Conservation (phyloP, 2,888 invertebrate species). For the Leptopilina myrica region DNA sequence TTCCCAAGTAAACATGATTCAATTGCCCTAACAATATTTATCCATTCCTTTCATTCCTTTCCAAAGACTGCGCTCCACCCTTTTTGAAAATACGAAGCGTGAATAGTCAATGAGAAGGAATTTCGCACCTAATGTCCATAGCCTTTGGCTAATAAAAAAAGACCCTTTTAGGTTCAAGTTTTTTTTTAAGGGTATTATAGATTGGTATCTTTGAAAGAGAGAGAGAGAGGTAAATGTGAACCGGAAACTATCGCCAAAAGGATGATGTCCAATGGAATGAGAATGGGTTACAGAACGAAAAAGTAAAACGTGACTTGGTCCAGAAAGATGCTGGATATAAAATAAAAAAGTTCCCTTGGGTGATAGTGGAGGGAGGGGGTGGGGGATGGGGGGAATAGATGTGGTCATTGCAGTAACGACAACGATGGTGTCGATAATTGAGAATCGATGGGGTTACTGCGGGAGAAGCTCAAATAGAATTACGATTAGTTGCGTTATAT, state of each 20-base stretch:
- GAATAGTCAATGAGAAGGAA: background rate
- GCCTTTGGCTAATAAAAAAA: background rate
- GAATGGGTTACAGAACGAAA: background rate
- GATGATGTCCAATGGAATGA: background rate
- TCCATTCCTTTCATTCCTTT: background rate
- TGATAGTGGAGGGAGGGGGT: too few species aligned
- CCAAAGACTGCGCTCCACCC: background rate
- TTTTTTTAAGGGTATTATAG: background rate
- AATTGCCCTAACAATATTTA: background rate
- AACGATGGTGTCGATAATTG: conserved; percentile 45
- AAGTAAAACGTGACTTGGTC: conserved; percentile 25
- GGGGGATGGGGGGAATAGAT: background rate
- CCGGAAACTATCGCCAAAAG: conserved; percentile 5
- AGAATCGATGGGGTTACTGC: conserved; percentile 50
- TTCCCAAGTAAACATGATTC: too few species aligned
- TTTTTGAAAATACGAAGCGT: background rate
- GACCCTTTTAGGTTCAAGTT: background rate
- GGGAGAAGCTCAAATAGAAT: conserved; percentile 62
- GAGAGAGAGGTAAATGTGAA: conserved; percentile 25
- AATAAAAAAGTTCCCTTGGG: background rate
- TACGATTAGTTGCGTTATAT: conserved; percentile 64
- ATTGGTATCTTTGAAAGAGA: conserved; percentile 33
- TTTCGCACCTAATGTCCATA: conserved; percentile 6
- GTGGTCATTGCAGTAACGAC: conserved; percentile 23
- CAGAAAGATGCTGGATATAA: background rate